These are phyloP conservation scores for Pseudomyrmex dendroicus DNA, from an alignment of 1,140 invertebrate genomes.

Conservation along the genomic window DNA sequence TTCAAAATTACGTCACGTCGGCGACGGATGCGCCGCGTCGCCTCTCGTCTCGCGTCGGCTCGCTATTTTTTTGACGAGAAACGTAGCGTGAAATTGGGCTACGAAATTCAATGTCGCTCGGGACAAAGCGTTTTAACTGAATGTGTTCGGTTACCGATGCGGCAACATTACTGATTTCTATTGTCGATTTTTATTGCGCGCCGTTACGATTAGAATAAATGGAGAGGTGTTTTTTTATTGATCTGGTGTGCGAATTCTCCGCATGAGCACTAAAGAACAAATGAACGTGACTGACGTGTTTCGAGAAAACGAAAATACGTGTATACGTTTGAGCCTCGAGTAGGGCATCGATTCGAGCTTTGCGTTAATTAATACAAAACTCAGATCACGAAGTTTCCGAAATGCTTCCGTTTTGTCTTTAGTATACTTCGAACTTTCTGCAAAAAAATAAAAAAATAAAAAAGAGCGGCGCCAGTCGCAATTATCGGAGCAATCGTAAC, in stretches of 20 bases:
- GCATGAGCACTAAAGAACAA: no score
- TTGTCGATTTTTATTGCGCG: slow-evolving; percentile 39
- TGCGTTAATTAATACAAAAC: slow-evolving; percentile 19
- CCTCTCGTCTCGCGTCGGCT: not conserved
- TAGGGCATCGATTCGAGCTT: slow-evolving; percentile 4
- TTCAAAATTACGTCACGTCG: slow-evolving; percentile 78
- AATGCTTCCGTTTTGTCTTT: slow-evolving; percentile 19
- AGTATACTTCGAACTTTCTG: slow-evolving; percentile 9
- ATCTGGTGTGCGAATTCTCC: no score
- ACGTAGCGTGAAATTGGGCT: slow-evolving; percentile 60
- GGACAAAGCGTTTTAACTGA: slow-evolving; percentile 41
- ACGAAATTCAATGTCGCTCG: slow-evolving; percentile 55
- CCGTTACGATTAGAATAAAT: slow-evolving; percentile 40
- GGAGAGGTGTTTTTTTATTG: not conserved
- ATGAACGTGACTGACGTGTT: no score
- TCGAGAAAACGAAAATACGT: not conserved
- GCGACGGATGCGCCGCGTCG: slow-evolving; percentile 16
- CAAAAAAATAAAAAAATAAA: slow-evolving; percentile 14
- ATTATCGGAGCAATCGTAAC: slow-evolving; percentile 55
- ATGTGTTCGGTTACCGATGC: slow-evolving; percentile 41
- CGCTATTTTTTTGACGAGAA: slow-evolving; percentile 50
- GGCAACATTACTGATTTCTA: slow-evolving; percentile 44
- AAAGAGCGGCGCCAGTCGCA: slow-evolving; percentile 4
- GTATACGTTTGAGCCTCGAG: not conserved
- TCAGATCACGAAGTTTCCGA: not conserved